phyloP scores from a whole-genome alignment of 2,888 invertebrate species.

The Standfussiana lucernea region DNA sequence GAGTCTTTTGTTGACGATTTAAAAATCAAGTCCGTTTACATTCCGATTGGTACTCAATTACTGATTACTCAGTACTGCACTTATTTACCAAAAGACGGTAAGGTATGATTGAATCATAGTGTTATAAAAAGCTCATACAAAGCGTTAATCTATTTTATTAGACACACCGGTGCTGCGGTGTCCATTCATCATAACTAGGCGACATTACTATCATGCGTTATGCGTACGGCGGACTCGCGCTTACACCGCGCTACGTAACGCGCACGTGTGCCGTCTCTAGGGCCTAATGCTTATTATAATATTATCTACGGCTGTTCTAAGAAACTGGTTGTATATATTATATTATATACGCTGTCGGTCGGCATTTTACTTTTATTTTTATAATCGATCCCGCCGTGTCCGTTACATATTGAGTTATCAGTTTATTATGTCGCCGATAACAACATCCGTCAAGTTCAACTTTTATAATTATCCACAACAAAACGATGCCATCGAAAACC shows the following conservation, averaged over 20 bases:
- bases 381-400: conserved; percentile 16
- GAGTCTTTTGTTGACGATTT: conserved; percentile 12
- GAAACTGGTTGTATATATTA: conserved; percentile 43
- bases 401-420: conserved; percentile 30
- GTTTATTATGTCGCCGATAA: conserved; percentile 33
- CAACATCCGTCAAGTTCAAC: conserved; percentile 47
- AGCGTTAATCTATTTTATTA: conserved; percentile 10
- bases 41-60: conserved; percentile 4
- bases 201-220: conserved; percentile 24
- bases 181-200: conserved; percentile 56
- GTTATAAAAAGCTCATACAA: conserved; percentile 1
- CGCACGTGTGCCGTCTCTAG: conserved; percentile 63
- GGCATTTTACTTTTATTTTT: conserved; percentile 27
- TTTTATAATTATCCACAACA: conserved; percentile 14
- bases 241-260: conserved; percentile 40
- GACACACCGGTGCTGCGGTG: conserved; percentile 16
- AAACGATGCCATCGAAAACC: conserved; percentile 6
- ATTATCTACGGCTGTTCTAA: conserved; percentile 12
- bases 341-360: conserved; percentile 37
- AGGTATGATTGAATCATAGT: neutral
- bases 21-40: conserved; percentile 7
- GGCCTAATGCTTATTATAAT: conserved; percentile 28
- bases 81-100: neutral
- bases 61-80: neutral
- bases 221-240: conserved; percentile 36